A percentile compares a stretch with the other conserved stretches of the same genome.
Evolutionary conservation across 2,797 vertebrate species (phyloP).

Genomic region (Harpagifer antarcticus): DNA sequence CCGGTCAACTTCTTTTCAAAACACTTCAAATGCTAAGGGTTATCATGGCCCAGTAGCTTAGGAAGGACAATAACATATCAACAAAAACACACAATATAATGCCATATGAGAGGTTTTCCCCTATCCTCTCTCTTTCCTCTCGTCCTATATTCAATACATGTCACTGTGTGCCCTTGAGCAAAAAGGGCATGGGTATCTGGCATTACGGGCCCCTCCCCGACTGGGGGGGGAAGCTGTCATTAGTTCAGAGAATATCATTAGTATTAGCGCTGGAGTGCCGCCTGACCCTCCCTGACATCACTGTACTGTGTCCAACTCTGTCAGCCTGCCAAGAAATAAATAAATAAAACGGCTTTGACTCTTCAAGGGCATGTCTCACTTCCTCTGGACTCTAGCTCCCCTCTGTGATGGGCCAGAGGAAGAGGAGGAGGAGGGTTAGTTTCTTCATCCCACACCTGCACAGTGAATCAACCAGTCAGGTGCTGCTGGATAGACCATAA

Average conservation of each 20-base stretch:
- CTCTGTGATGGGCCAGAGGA: constrained; percentile 14
- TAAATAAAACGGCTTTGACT: constrained; percentile 33
- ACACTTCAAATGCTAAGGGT: neutral
- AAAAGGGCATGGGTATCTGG: constrained; percentile 27
- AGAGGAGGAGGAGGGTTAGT: neutral
- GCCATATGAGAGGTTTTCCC: neutral
- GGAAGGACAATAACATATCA: neutral
- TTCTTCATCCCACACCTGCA: constrained; percentile 15
- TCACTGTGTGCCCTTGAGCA: constrained; percentile 13
- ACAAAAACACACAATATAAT: neutral
- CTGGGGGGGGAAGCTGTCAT: constrained; percentile 29
- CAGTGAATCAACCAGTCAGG: constrained; percentile 21
- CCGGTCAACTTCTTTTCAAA: too few species aligned
- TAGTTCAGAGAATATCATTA: constrained; percentile 37
- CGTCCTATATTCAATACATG: constrained; percentile 3
- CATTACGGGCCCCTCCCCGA: neutral
- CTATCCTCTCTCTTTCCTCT: neutral
- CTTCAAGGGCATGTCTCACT: constrained; percentile 60
- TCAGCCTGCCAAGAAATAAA: constrained; percentile 48
- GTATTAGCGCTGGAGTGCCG: constrained; percentile 34
- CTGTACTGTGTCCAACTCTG: constrained; percentile 37
- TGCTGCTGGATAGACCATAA: neutral
- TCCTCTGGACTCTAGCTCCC: constrained; percentile 22
- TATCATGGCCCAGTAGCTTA: neutral
- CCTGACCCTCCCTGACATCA: constrained; percentile 45